These are phyloP conservation scores for Melanotaenia maccullochi DNA, from an alignment of 2,797 vertebrate genomes.

Conservation along the genomic window DNA sequence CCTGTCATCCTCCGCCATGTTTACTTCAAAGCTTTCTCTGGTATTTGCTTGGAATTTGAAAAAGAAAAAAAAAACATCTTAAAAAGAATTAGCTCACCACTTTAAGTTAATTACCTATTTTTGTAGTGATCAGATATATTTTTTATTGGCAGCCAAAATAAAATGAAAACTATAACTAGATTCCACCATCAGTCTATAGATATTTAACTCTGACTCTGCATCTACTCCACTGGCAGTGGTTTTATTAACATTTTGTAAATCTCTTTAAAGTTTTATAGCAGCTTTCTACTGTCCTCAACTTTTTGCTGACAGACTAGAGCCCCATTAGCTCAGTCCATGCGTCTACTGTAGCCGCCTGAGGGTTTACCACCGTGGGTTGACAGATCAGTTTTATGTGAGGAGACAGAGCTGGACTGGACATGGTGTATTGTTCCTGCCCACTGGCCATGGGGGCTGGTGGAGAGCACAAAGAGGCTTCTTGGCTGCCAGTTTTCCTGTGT, in stretches of 20 bases:
- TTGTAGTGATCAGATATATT: not conserved
- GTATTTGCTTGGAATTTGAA: not conserved
- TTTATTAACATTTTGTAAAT: not conserved
- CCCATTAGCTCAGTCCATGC: conserved; percentile 17
- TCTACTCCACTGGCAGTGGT: not conserved
- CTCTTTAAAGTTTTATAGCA: not conserved
- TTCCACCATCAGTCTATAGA: not conserved
- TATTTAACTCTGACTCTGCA: not conserved
- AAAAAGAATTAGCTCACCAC: not conserved
- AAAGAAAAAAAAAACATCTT: not conserved
- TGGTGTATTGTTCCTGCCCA: conserved; percentile 62
- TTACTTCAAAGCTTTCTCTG: conserved; percentile 6
- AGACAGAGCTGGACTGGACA: conserved; percentile 42
- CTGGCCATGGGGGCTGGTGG: conserved; percentile 35
- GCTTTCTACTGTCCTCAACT: not conserved
- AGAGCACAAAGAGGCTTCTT: conserved; percentile 29
- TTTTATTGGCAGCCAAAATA: too few species aligned
- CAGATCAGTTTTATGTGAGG: conserved; percentile 40
- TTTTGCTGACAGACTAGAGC: not conserved
- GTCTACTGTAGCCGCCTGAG: conserved; percentile 11
- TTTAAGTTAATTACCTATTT: too few species aligned
- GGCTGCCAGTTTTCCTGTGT: conserved; percentile 21
- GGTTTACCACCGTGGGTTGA: conserved; percentile 24
- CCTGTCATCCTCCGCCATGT: not conserved
- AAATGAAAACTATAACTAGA: not conserved